Conservation (phyloP, 2,888 invertebrate genomes). For the Polyommatus iphigenia region DNA sequence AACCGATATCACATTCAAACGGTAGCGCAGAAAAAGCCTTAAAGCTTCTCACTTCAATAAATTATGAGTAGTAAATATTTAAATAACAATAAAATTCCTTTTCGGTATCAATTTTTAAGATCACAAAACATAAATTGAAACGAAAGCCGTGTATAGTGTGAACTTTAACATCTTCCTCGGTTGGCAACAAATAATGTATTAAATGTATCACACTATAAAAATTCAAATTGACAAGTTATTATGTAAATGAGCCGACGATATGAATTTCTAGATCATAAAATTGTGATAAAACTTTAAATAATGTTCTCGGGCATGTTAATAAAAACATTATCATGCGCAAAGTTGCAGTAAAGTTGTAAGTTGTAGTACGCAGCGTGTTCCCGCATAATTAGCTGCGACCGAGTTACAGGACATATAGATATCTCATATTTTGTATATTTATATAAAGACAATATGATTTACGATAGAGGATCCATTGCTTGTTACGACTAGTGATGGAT, state of each 20-base stretch:
- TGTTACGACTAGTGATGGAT: too few relatives aligned
- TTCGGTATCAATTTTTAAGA: neutral
- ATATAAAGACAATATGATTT: too few relatives aligned
- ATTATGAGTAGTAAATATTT: neutral
- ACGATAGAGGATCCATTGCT: too few relatives aligned
- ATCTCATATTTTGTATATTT: too few relatives aligned
- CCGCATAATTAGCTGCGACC: neutral
- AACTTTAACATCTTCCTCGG: slow-evolving; percentile 4
- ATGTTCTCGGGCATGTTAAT: slow-evolving; percentile 21
- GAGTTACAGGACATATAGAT: neutral
- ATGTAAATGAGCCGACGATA: slow-evolving; percentile 39
- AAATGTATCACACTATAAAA: slow-evolving; percentile 34
- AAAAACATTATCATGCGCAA: slow-evolving; percentile 21
- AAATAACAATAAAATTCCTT: neutral
- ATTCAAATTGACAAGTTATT: slow-evolving; percentile 40
- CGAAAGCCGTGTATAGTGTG: neutral
- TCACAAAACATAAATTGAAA: neutral
- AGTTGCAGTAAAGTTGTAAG: slow-evolving; percentile 10
- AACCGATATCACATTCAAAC: neutral
- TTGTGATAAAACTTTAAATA: slow-evolving; percentile 38
- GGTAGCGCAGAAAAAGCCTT: neutral
- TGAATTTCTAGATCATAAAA: slow-evolving; percentile 41
- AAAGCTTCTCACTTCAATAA: neutral
- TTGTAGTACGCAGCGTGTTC: neutral
- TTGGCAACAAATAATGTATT: slow-evolving; percentile 8